Evolutionary conservation across 1,140 invertebrate species (phyloP).

Genomic region (Trachymyrmex cornetzi): DNA sequence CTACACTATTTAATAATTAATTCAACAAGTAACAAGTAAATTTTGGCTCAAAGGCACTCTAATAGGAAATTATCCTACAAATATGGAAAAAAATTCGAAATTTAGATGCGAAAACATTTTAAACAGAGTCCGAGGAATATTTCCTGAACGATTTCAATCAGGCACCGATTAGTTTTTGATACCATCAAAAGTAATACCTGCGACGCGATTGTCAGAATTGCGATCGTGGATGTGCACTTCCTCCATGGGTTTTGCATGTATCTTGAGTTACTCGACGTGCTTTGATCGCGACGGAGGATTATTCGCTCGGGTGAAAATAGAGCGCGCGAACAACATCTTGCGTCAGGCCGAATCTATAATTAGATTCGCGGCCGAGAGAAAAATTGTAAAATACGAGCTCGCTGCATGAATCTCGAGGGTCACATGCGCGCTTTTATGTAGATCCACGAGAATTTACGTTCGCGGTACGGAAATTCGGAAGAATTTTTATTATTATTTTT

Average conservation of each 20-base stretch:
- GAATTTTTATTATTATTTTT: not conserved
- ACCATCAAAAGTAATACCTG: not conserved
- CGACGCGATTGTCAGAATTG: not conserved
- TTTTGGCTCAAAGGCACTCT: no score
- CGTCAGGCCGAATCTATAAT: conserved; percentile 42
- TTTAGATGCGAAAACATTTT: not conserved
- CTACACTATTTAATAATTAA: no score
- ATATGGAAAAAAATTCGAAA: not conserved
- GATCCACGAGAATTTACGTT: not conserved
- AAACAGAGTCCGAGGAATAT: not conserved
- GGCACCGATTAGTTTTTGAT: not conserved
- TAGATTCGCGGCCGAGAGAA: conserved; percentile 22
- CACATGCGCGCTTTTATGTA: not conserved
- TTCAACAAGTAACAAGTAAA: no score
- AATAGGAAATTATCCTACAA: not conserved
- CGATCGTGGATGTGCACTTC: not conserved
- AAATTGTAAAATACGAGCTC: conserved; percentile 28
- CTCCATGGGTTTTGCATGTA: not conserved
- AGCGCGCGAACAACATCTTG: conserved; percentile 33
- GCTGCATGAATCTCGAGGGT: conserved; percentile 3
- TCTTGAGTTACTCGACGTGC: not conserved
- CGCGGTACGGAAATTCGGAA: not conserved
- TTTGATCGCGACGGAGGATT: conserved; percentile 12
- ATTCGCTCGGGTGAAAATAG: conserved; percentile 35
- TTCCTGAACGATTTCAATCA: not conserved